Percentiles rank a stretch among this genome's conserved stretches.
Evolutionary conservation across 2,888 invertebrate genomes (phyloP).

Genomic region (Malthinus flaveolus): DNA sequence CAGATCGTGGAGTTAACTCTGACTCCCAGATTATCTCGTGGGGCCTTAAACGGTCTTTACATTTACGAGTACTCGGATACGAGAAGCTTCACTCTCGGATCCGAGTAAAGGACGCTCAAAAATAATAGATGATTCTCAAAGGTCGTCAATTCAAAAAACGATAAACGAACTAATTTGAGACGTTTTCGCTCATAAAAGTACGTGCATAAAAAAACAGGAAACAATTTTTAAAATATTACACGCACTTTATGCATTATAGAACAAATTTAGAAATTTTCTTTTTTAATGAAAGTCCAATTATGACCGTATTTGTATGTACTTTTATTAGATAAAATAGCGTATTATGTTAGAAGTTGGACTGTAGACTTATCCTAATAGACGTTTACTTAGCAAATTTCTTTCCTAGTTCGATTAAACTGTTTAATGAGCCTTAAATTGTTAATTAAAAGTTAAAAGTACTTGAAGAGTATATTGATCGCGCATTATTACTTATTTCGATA

Average conservation of each 20-base stretch:
- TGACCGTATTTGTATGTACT: not conserved
- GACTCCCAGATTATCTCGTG: too few relatives aligned
- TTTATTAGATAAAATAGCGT: conserved; percentile 5
- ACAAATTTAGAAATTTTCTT: conserved; percentile 15
- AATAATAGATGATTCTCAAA: not conserved
- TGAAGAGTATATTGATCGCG: too few relatives aligned
- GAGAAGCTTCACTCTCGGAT: too few relatives aligned
- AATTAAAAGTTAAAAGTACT: too few relatives aligned
- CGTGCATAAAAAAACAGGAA: conserved; percentile 9
- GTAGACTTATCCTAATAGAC: not conserved
- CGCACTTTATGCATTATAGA: conserved; percentile 10
- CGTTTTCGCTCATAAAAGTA: not conserved
- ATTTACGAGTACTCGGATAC: too few relatives aligned
- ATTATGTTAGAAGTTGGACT: conserved; percentile 7
- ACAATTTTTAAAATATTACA: conserved; percentile 4
- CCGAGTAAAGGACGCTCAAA: too few relatives aligned
- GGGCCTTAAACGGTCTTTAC: too few relatives aligned
- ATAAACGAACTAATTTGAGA: not conserved
- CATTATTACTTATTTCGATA: too few relatives aligned
- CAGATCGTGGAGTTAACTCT: too few relatives aligned
- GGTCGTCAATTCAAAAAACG: not conserved
- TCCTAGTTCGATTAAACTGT: conserved; percentile 7
- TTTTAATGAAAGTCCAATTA: conserved; percentile 16
- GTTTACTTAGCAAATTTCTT: conserved; percentile 10
- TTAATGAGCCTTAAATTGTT: not conserved